Evolutionary conservation across 2,888 invertebrate species (phyloP), one percentile per base, ranked within the genome.

Genomic region (Troides aeacus): DNA sequence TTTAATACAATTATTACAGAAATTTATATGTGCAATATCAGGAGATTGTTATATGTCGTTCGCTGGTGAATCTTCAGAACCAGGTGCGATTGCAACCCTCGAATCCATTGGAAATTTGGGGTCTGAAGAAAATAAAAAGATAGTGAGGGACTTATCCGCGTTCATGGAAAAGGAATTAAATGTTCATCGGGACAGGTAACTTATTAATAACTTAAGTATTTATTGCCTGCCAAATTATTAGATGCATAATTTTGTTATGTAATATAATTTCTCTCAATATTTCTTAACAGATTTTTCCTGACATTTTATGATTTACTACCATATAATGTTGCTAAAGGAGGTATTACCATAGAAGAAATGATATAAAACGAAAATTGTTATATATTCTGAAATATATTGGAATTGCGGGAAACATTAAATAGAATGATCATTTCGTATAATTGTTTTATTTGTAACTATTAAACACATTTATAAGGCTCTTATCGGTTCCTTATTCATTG

Each of bases 231-330:
- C 7, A 10, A 58, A 23, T 58, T 7, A 8, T 0, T 8, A 58
- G 1, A 1, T 4, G 6, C 6, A 1, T n/a, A 5, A 21, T 23
- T 6, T 15, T 58, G 7, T 18, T n/a, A 12, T 21, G 10, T 58
- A 23, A 58, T 58, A 23, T 23, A 12, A 23, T 23, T 23, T 10
- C 7, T n/a, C 7, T 23, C 21, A 23, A 10, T n/a, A 30, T 46
- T 74, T 71, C 73, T 23, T 88, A 86, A 53, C 85, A 90, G 90
- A 68, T 85, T 88, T 63, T 83, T 88, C 78, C 70, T 89, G 1
- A 81, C 85, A 0, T 86, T 86, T 74, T 86, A 89, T 75, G 88
- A 90, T 71, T 36, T 88, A 0, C 24, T 74, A 42, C 75, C 76
- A 3, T 71, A 78, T 62, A 80, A 87, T 68, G 78, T 89, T 4